A percentile compares a stretch with the other conserved stretches of the same genome.
Conservation (phyloP, 2,888 invertebrate genomes). For the Iselma pallidipennis region DNA sequence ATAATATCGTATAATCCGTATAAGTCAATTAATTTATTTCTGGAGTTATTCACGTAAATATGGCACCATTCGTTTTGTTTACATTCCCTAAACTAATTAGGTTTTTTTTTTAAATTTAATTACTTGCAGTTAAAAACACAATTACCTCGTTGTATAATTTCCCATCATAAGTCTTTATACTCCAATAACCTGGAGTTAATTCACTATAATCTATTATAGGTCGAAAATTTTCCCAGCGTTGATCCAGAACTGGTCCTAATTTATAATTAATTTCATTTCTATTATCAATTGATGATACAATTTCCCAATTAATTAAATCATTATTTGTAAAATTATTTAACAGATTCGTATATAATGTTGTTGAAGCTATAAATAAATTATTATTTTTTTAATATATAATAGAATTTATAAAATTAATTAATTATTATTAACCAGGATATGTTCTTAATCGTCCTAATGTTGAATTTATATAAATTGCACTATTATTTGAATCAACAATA, state of each 20-base stretch:
- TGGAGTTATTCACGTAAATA: not conserved
- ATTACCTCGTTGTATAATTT: not conserved
- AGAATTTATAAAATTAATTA: no score
- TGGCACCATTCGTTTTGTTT: not conserved
- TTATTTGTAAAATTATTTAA: not conserved
- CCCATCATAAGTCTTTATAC: not conserved
- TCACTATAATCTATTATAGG: not conserved
- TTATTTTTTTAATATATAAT: not conserved
- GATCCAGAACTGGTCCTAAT: not conserved
- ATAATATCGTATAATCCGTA: not conserved
- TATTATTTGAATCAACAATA: not conserved
- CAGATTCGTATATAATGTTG: not conserved
- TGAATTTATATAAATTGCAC: not conserved
- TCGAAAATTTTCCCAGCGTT: not conserved
- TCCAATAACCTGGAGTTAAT: not conserved
- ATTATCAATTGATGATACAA: not conserved
- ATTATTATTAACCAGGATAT: not conserved
- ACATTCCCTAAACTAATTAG: not conserved
- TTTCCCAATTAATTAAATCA: not conserved
- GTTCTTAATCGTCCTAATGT: not conserved
- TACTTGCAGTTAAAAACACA: not conserved
- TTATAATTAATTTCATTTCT: not conserved
- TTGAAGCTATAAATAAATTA: not conserved
- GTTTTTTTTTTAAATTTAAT: not conserved
- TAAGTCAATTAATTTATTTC: not conserved